Evolutionary conservation across 2,113 vertebrate genomes (phyloP).

Genomic region (Acrocephalus kingi): DNA sequence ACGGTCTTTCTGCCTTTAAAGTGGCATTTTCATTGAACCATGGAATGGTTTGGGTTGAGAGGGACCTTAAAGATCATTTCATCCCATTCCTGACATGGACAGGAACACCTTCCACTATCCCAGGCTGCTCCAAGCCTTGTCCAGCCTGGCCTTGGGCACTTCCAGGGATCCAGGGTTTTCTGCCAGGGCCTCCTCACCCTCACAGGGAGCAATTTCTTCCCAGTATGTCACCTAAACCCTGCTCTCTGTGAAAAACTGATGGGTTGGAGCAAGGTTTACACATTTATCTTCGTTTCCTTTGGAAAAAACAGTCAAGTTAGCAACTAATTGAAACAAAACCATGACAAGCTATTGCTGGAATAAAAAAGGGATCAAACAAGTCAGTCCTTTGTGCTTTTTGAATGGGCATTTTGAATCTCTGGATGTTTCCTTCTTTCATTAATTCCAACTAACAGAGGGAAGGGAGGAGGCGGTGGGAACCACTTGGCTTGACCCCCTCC

Average conservation of each 20-base stretch:
- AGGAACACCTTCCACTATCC: background rate
- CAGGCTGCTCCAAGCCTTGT: accelerated
- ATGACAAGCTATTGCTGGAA: background rate
- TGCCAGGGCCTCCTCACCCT: background rate
- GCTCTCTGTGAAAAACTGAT: background rate
- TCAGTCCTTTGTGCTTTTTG: background rate
- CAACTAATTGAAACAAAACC: background rate
- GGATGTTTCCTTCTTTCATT: background rate
- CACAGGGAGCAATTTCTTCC: background rate
- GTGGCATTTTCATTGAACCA: background rate
- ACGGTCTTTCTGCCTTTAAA: background rate
- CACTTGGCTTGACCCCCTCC: background rate
- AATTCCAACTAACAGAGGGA: background rate
- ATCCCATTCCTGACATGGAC: background rate
- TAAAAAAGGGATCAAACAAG: background rate
- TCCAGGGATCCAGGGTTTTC: background rate
- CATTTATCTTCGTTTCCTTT: background rate
- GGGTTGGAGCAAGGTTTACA: background rate
- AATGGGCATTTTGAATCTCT: background rate
- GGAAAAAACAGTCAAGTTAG: background rate
- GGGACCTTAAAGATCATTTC: background rate
- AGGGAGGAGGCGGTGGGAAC: background rate
- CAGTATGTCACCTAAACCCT: background rate
- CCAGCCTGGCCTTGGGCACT: background rate
- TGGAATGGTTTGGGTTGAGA: background rate